Percentiles rank a stretch among this genome's conserved stretches.
phyloP scores from a whole-genome alignment of 2,888 invertebrate genomes.

The Yponomeuta sedellus region DNA sequence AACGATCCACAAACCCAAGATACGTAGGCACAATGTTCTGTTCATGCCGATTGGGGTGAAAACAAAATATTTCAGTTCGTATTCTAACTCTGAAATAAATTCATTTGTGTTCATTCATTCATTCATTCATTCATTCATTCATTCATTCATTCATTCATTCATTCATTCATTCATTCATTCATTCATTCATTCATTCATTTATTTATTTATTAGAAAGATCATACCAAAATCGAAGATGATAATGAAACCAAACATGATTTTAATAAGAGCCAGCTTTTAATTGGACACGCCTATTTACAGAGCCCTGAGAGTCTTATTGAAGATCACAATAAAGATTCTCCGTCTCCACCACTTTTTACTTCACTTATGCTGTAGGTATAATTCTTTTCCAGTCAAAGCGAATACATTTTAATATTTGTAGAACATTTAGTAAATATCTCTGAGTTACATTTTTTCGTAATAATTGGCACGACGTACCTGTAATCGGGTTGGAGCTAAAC shows the following conservation, averaged over 20 bases:
- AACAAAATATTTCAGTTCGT: too few species aligned
- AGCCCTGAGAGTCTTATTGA: neutral
- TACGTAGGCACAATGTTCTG: too few species aligned
- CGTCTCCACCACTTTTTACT: neutral
- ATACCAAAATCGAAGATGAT: neutral
- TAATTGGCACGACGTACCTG: neutral
- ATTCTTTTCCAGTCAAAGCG: neutral
- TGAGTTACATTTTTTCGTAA: neutral
- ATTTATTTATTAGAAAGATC: neutral
- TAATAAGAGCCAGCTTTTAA: conserved; percentile 9
- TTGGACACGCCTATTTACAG: neutral
- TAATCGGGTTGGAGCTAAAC: neutral
- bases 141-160: too few species aligned
- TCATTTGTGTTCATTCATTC: too few species aligned
- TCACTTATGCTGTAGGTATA: neutral
- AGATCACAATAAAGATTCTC: neutral
- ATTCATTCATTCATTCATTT: too few species aligned
- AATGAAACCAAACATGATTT: neutral
- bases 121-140: too few species aligned
- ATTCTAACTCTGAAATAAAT: too few species aligned
- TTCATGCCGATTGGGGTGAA: too few species aligned
- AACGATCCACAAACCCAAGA: too few species aligned
- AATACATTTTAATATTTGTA: neutral
- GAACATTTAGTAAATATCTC: neutral
- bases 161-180: too few species aligned